Evolutionary conservation across 2,888 invertebrate species (phyloP).

Genomic region (Chorisops tibialis): DNA sequence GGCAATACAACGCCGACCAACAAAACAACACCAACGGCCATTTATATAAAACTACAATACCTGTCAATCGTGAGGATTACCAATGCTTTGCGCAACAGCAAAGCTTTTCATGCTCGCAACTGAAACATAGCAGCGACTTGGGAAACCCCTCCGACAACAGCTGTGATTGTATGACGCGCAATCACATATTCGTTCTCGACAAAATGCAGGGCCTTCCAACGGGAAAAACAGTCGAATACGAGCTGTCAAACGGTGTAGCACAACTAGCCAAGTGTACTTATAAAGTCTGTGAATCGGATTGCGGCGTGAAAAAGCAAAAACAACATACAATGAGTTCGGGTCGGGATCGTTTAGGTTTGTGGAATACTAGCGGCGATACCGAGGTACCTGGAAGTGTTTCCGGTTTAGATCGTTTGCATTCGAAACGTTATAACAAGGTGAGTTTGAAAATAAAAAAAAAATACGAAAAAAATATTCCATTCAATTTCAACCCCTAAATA

Average conservation of each 20-base stretch:
- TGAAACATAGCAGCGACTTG: not conserved
- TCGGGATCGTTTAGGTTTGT: conserved; percentile 46
- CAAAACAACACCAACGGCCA: conserved; percentile 37
- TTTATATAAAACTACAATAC: conserved; percentile 47
- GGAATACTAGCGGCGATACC: conserved; percentile 44
- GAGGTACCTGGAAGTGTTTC: conserved; percentile 45
- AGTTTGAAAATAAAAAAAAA: conserved; percentile 32
- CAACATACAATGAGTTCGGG: conserved; percentile 28
- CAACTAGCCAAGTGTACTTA: conserved; percentile 34
- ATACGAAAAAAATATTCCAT: no score
- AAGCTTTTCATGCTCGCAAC: conserved; percentile 37
- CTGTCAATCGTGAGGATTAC: conserved; percentile 41
- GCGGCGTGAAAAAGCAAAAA: conserved; percentile 2
- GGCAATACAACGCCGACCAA: conserved; percentile 19
- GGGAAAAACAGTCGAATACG: conserved; percentile 46
- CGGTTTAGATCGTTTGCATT: conserved; percentile 44
- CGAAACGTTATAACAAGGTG: conserved; percentile 49
- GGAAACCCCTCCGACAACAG: conserved; percentile 11
- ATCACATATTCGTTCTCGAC: not conserved
- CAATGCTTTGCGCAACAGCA: conserved; percentile 31
- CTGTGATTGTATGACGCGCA: conserved; percentile 16
- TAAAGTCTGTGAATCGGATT: not conserved
- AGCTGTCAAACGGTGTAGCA: conserved; percentile 46
- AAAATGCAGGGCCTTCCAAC: conserved; percentile 9
- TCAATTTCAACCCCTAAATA: not conserved